Percentiles rank a stretch among this genome's conserved stretches.
phyloP scores from a whole-genome alignment of 2,797 vertebrate genomes.

The Hipposideros larvatus region DNA sequence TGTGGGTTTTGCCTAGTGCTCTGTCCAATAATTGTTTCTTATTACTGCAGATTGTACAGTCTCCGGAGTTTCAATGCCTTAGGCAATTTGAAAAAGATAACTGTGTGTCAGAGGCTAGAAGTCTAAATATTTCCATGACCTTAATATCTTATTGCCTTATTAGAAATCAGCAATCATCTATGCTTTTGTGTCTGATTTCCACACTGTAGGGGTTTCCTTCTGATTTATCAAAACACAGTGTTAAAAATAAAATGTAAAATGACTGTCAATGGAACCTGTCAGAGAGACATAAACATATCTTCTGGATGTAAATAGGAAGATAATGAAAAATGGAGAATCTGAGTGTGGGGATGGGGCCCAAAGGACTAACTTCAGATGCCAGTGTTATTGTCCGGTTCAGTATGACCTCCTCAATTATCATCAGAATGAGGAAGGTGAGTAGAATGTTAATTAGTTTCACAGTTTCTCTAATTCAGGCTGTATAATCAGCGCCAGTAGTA shows the following conservation, averaged over 20 bases:
- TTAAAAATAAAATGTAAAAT: constrained; percentile 34
- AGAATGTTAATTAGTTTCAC: constrained; percentile 63
- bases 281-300: constrained; percentile 21
- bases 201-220: not conserved
- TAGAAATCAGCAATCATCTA: constrained; percentile 1
- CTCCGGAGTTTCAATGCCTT: constrained; percentile 33
- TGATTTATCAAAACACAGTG: constrained; percentile 5
- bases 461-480: constrained; percentile 46
- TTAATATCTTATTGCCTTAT: constrained; percentile 39
- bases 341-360: not conserved
- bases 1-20: not conserved
- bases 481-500: constrained; percentile 9
- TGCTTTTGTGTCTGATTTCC: constrained; percentile 29
- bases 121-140: constrained; percentile 50
- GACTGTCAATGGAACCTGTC: not conserved
- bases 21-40: constrained; percentile 50
- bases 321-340: not conserved
- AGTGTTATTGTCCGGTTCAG: not conserved
- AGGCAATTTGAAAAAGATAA: constrained; percentile 40
- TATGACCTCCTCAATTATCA: constrained; percentile 40
- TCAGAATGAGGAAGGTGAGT: not conserved
- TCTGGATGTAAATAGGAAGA: constrained; percentile 16
- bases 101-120: constrained; percentile 61
- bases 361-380: not conserved
- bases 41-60: not conserved